Base-by-base conservation (phyloP, 2,888 invertebrate genomes). In the Coecobrya sp. region DNA sequence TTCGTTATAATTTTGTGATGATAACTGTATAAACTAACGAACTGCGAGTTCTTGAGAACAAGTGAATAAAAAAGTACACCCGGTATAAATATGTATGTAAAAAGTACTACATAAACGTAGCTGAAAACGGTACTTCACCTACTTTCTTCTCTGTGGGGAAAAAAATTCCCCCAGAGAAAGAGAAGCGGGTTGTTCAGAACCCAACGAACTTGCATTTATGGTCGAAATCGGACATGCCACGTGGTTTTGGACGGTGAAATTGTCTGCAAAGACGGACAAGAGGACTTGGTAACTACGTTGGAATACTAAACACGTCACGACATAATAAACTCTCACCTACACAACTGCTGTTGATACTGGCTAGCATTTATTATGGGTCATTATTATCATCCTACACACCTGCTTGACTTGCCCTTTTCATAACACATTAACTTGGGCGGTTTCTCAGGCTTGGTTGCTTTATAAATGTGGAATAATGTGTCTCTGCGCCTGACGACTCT, bases 311-410 rank as follows among this genome's bases (percentile, higher is more conserved):
- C n/a, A n/a, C n/a, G n/a, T n/a, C n/a, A n/a, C n/a, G 10, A 49
- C 13, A 10, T 49, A 49, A 13, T 49, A 10, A 49, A 10, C 49
- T 49, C 3, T 3, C 49, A 13, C 49, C 49, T 10, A 49, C 49
- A 11, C 62, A 62, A 1, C 62, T 62, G 62, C 19, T 62, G 62
- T 62, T 25, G 22, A 5, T 62, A 62, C 8, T 7, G 7, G 1
- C 62, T 62, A 19, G 25, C 22, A 4, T 62, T 62, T 62, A 62
- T 62, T 62, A 25, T 4, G 11, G 62, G 62, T 62, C 62, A 62
- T 62, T 62, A 62, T 25, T 62, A 25, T 62, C 62, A 5, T 62
- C 62, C 4, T 0, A 62, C 68, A 68, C 68, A 68, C 68, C 68
- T 30, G 30, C 68, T 16, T 30, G 27, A 16, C 68, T 68, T 30